Conservation (phyloP, 2,113 vertebrate species). For the Carassius carassius region DNA sequence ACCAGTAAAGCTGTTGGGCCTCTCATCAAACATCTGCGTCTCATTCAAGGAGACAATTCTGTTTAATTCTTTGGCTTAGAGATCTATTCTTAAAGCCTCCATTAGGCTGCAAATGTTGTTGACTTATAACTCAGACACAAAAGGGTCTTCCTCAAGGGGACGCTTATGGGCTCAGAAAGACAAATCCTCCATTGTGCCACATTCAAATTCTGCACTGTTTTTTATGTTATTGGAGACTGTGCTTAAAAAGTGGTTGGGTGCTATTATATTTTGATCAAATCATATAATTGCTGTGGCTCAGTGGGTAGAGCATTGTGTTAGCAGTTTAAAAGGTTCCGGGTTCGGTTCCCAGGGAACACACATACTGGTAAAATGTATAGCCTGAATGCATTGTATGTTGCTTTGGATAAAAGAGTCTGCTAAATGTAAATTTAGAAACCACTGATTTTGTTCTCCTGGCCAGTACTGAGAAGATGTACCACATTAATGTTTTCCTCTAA, state of each 20-base stretch:
- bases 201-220: neutral
- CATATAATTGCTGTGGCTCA: no score
- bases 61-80: constrained; percentile 8
- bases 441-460: neutral
- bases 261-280: no score
- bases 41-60: neutral
- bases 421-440: neutral
- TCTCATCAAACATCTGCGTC: neutral
- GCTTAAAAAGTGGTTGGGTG: neutral
- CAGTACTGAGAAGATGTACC: neutral
- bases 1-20: neutral
- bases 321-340: no score
- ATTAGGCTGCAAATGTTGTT: neutral
- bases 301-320: no score
- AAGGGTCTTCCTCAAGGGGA: neutral
- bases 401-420: no score
- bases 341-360: no score
- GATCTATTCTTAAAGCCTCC: neutral
- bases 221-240: neutral
- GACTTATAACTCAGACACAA: neutral
- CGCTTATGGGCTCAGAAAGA: neutral
- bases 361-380: no score
- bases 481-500: neutral
- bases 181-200: neutral
- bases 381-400: no score